Conservation (phyloP, 2,888 invertebrate genomes). For the Drosophila yooni region DNA sequence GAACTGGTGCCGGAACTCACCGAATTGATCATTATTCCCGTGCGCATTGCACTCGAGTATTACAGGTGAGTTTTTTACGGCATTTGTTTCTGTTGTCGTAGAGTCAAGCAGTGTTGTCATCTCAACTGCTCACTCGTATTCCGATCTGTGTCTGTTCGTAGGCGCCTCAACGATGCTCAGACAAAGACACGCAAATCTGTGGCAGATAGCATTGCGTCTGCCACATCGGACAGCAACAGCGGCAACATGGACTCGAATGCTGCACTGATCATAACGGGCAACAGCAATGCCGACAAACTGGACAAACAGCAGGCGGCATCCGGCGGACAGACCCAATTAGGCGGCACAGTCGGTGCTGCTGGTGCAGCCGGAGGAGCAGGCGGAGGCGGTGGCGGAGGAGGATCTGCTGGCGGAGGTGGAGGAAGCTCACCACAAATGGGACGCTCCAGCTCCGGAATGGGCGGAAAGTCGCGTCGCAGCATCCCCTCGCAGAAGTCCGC, state of each 20-base stretch:
- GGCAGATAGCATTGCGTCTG: conserved; percentile 81
- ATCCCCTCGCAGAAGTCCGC: conserved; percentile 85
- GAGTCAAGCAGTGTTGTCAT: neutral
- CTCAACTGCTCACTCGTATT: neutral
- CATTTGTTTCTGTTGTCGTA: neutral
- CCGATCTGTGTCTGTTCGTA: conserved; percentile 33
- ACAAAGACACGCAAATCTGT: conserved; percentile 84
- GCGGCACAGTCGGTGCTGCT: conserved; percentile 1
- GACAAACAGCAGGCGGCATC: conserved; percentile 34
- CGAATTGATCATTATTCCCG: conserved; percentile 86
- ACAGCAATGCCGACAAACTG: conserved; percentile 51
- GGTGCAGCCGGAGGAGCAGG: conserved; percentile 31
- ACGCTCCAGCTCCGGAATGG: conserved; percentile 86
- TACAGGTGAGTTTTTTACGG: conserved; percentile 79
- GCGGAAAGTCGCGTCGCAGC: conserved; percentile 86
- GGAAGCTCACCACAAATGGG: conserved; percentile 84
- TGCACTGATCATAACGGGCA: conserved; percentile 56
- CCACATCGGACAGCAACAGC: conserved; percentile 83
- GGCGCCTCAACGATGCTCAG: conserved; percentile 85
- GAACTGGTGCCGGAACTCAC: conserved; percentile 90
- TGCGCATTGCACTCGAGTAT: conserved; percentile 85
- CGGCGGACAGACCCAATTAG: neutral
- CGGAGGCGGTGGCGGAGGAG: conserved; percentile 35
- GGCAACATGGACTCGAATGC: conserved; percentile 79
- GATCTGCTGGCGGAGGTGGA: conserved; percentile 65